Evolutionary conservation across 2,888 invertebrate genomes (phyloP).

Genomic region (Nysson spinosus): DNA sequence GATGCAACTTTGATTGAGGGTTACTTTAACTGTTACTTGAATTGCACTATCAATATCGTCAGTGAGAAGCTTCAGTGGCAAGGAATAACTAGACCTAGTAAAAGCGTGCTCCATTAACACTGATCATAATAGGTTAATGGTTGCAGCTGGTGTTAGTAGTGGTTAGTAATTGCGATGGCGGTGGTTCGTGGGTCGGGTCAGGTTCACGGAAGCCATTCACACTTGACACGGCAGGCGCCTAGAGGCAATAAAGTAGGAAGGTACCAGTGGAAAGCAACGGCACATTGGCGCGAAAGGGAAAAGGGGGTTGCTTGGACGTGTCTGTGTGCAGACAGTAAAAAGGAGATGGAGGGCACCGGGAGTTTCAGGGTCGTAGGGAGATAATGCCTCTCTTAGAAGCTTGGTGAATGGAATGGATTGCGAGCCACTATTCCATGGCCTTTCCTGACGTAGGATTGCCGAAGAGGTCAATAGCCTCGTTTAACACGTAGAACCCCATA

Average conservation of each 20-base stretch:
- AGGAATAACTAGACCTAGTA: too few relatives aligned
- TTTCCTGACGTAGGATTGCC: slow-evolving; percentile 37
- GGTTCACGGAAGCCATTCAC: slow-evolving; percentile 66
- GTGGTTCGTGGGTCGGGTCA: slow-evolving; percentile 51
- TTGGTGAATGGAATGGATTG: slow-evolving; percentile 55
- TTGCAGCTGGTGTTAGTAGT: slow-evolving; percentile 43
- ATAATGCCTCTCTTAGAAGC: slow-evolving; percentile 55
- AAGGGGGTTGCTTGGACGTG: slow-evolving; percentile 27
- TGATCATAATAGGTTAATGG: too few relatives aligned
- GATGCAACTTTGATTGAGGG: too few relatives aligned
- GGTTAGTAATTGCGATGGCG: slow-evolving; percentile 32
- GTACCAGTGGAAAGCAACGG: slow-evolving; percentile 14
- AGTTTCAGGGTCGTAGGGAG: slow-evolving; percentile 62
- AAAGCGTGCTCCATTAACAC: too few relatives aligned
- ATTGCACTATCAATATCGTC: too few relatives aligned
- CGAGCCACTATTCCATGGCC: slow-evolving; percentile 40
- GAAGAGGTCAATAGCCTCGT: slow-evolving; percentile 52
- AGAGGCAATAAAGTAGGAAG: slow-evolving; percentile 65
- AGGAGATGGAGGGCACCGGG: slow-evolving; percentile 31
- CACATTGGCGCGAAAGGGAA: slow-evolving; percentile 26
- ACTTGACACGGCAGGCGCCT: slow-evolving; percentile 63
- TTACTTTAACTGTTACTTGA: too few relatives aligned
- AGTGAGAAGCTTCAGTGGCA: too few relatives aligned
- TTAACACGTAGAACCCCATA: too few relatives aligned
- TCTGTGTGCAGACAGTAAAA: slow-evolving; percentile 26